These are phyloP conservation scores for Agrenia bidenticulata DNA, from an alignment of 2,888 invertebrate genomes.

Conservation along the genomic window DNA sequence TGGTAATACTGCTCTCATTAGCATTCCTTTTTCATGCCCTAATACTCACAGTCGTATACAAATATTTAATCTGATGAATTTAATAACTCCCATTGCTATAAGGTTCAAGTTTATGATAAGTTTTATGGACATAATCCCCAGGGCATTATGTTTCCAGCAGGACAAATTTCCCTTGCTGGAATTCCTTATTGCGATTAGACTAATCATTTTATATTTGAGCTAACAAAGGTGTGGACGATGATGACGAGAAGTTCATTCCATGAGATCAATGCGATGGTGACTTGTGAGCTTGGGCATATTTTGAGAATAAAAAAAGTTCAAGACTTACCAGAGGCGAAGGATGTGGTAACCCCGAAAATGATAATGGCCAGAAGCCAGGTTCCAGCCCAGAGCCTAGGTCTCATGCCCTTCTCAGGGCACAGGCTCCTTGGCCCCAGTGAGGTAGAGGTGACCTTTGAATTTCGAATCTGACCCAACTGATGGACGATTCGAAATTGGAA, in stretches of 20 bases:
- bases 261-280: constrained; percentile 5
- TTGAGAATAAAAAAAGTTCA: constrained; percentile 25
- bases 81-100: background rate
- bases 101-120: background rate
- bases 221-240: too few species aligned
- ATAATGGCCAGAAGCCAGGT: constrained; percentile 53
- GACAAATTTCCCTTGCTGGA: too few species aligned
- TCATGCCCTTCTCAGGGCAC: constrained; percentile 51
- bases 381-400: constrained; percentile 51
- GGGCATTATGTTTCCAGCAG: too few species aligned
- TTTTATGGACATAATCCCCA: too few species aligned
- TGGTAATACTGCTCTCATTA: constrained; percentile 1
- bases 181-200: too few species aligned
- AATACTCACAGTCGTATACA: background rate
- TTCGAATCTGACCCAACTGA: constrained; percentile 26
- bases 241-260: too few species aligned
- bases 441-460: constrained; percentile 33
- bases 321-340: constrained; percentile 51
- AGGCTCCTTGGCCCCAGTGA: constrained; percentile 39
- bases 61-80: constrained; percentile 3
- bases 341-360: constrained; percentile 50
- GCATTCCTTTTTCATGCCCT: constrained; percentile 4
- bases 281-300: constrained; percentile 19
- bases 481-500: constrained; percentile 28
- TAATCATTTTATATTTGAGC: too few species aligned